Evolutionary conservation across 1,140 invertebrate genomes (phyloP), one percentile per base, ranked within the genome.

Genomic region (Monochamus saltuarius): DNA sequence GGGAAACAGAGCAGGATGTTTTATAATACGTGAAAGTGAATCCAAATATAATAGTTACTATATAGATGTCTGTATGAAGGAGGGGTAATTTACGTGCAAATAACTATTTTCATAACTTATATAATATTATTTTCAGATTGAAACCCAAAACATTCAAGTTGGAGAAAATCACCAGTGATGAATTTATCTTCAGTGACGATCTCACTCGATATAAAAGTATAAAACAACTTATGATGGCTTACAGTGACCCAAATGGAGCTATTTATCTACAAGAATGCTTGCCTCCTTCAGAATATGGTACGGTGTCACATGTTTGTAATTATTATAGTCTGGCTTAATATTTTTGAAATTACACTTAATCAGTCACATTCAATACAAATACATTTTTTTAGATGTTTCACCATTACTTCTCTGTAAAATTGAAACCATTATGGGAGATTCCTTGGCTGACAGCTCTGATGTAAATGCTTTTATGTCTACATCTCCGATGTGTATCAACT

Each of bases 281-380:
- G 70, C 89, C 88, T 39, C 86, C 91, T 11, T 92, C 91, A 1
- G 90, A 92, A 81, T 91, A 91, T 80, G 92, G 89, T 91, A 82
- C 71, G 71, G 66, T 46, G 42, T 47, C 22, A 40, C 43, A 13
- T 39, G 7, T 35, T 13, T 42, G 45, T 58, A 29, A 29, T 29
- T 29, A 29, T n/a, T n/a, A n/a, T n/a, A n/a, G n/a, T n/a, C n/a
- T n/a, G n/a, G n/a, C n/a, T n/a, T n/a, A n/a, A n/a, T n/a, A n/a
- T n/a, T n/a, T n/a, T n/a, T 29, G 22, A 29, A 29, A 29, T 29
- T 29, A 40, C 13, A 45, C 49, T 50, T 29, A 11, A 52, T 11
- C 13, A 51, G 19, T 40, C 17, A 8, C 16, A 54, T 11, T 52
- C 6, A 55, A 49, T 19, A 14, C 19, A 17, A 54, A 17, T 51